Percentiles rank a stretch among this genome's conserved stretches.
Evolutionary conservation across 2,797 vertebrate genomes (phyloP).

Genomic region (Megaceryle alcyon): DNA sequence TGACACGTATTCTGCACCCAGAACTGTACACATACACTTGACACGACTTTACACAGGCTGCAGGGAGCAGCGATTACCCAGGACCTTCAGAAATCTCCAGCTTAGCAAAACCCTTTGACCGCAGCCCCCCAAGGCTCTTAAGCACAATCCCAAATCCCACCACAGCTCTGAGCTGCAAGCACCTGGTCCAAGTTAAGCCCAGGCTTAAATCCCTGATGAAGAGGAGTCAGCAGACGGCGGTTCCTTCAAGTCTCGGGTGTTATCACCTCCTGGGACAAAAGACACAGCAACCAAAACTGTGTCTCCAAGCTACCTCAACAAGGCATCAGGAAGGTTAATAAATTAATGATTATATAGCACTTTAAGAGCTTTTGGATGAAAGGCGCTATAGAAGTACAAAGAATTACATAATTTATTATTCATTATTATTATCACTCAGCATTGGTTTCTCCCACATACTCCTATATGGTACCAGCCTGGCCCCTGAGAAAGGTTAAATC

Average conservation of each 20-base stretch:
- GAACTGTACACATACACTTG: fast-evolving
- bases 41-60: not conserved
- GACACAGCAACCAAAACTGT: not conserved
- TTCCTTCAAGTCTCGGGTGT: not conserved
- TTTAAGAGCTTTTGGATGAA: not conserved
- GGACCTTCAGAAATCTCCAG: not conserved
- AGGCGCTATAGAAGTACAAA: not conserved
- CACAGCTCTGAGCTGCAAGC: fast-evolving
- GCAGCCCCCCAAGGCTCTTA: not conserved
- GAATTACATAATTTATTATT: slow-evolving; percentile 42
- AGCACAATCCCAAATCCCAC: not conserved
- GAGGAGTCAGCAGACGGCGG: fast-evolving
- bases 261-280: not conserved
- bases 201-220: not conserved
- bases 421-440: not conserved
- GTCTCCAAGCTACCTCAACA: fast-evolving
- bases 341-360: not conserved
- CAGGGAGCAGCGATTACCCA: not conserved
- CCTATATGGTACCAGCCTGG: not conserved
- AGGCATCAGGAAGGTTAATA: not conserved
- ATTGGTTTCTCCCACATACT: not conserved
- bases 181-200: not conserved
- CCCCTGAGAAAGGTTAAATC: not conserved
- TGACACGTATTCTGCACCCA: fast-evolving
- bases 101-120: not conserved